These are phyloP conservation scores for Spinibarbus caldwelli DNA, from an alignment of 2,797 vertebrate species.

Conservation along the genomic window DNA sequence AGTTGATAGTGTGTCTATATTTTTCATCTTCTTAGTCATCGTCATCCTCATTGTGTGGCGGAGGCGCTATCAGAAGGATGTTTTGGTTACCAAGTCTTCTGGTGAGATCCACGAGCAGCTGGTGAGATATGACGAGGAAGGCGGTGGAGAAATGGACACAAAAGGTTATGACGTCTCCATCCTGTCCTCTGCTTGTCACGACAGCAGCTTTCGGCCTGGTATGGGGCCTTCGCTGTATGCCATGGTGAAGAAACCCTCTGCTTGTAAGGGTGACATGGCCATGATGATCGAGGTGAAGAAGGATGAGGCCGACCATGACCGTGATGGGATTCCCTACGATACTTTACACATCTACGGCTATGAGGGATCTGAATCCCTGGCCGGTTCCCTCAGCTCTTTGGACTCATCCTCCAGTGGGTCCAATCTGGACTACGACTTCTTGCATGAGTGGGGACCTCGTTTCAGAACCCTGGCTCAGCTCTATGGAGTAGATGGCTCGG, in stretches of 20 bases:
- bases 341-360: slow-evolving; percentile 95
- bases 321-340: slow-evolving; percentile 89
- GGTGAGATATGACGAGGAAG: slow-evolving; percentile 95
- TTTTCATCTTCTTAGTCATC: slow-evolving; percentile 78
- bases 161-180: slow-evolving; percentile 95
- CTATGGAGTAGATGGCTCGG: slow-evolving; percentile 83
- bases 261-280: slow-evolving; percentile 89
- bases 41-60: slow-evolving; percentile 85
- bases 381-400: slow-evolving; percentile 92
- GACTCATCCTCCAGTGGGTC: slow-evolving; percentile 85
- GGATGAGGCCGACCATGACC: slow-evolving; percentile 91
- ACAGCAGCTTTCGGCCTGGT: slow-evolving; percentile 67
- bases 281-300: slow-evolving; percentile 95
- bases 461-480: slow-evolving; percentile 95
- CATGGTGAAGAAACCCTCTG: slow-evolving; percentile 82
- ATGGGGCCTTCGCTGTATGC: slow-evolving; percentile 78
- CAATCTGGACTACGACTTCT: slow-evolving; percentile 92
- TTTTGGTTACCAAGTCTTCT: slow-evolving; percentile 81
- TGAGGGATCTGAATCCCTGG: slow-evolving; percentile 90
- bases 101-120: slow-evolving; percentile 96
- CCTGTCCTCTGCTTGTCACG: slow-evolving; percentile 85
- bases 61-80: slow-evolving; percentile 86
- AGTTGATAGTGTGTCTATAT: slow-evolving; percentile 4
- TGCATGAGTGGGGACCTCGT: slow-evolving; percentile 94
- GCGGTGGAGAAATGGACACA: slow-evolving; percentile 98